Conservation (phyloP, 2,888 invertebrate genomes). For the Muschampia plurimacula region DNA sequence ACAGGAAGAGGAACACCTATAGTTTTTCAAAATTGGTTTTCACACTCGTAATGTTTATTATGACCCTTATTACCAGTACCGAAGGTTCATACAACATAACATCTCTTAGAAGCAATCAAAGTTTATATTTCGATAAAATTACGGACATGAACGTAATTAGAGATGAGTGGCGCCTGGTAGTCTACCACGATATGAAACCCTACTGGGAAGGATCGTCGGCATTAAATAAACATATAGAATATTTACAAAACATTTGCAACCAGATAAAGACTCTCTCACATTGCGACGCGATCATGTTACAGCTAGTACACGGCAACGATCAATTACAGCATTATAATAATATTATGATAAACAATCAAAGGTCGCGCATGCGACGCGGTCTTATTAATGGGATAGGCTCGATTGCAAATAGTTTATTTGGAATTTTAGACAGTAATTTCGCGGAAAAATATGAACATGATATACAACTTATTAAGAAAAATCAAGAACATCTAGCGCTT, state of each 20-base stretch:
- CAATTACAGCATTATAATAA: conserved; percentile 39
- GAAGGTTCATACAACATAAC: conserved; percentile 4
- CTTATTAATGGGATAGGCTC: conserved; percentile 43
- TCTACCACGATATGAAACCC: conserved; percentile 24
- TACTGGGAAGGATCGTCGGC: conserved; percentile 32
- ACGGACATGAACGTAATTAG: conserved; percentile 30
- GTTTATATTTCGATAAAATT: conserved; percentile 16
- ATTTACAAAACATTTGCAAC: conserved; percentile 35
- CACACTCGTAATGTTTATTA: not conserved
- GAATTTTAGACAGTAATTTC: conserved; percentile 45
- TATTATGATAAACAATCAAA: conserved; percentile 38
- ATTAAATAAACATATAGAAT: conserved; percentile 27
- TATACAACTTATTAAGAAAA: conserved; percentile 35
- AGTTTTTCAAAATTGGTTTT: not conserved
- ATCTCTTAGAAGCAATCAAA: not conserved
- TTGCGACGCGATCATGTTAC: conserved; percentile 16
- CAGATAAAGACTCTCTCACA: conserved; percentile 17
- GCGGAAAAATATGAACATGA: conserved; percentile 44
- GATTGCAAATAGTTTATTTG: conserved; percentile 38
- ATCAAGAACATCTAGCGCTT: conserved; percentile 37
- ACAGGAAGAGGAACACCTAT: not conserved
- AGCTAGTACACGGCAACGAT: conserved; percentile 19
- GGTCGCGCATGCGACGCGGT: conserved; percentile 17
- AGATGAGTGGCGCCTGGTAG: no score
- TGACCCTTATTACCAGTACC: conserved; percentile 1